A percentile compares a stretch with the other conserved stretches of the same genome.
These are phyloP conservation scores for Eurytoma adleriae DNA, from an alignment of 2,888 invertebrate genomes.

Conservation along the genomic window DNA sequence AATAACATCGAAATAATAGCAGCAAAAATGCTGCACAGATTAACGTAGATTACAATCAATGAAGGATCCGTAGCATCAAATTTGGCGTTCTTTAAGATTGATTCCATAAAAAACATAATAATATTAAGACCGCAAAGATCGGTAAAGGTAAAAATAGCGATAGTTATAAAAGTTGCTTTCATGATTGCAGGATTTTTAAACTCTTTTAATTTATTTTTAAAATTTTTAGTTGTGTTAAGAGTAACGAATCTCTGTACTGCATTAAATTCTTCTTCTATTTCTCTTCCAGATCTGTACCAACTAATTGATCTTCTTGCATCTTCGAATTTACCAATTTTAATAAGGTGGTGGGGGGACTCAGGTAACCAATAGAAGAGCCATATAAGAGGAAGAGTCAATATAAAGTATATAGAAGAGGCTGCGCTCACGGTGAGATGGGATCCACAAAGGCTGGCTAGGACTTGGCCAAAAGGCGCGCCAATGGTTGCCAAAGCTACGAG, in stretches of 20 bases:
- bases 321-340: constrained; percentile 27
- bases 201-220: constrained; percentile 25
- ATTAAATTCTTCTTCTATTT: constrained; percentile 41
- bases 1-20: constrained; percentile 62
- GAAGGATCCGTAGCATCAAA: constrained; percentile 64
- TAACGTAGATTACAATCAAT: constrained; percentile 65
- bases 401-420: constrained; percentile 65
- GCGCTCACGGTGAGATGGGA: constrained; percentile 63
- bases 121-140: constrained; percentile 68
- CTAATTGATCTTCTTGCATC: constrained; percentile 39
- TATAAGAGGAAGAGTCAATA: constrained; percentile 62
- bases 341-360: constrained; percentile 66
- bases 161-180: constrained; percentile 63
- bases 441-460: constrained; percentile 66
- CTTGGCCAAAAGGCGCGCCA: constrained; percentile 66
- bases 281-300: constrained; percentile 50
- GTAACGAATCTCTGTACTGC: constrained; percentile 44
- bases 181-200: constrained; percentile 19
- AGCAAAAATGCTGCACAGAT: constrained; percentile 60
- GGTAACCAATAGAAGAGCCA: constrained; percentile 66
- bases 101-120: constrained; percentile 69
- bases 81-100: constrained; percentile 64
- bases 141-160: constrained; percentile 64
- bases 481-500: constrained; percentile 67
- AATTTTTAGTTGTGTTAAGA: background rate